Base-by-base conservation (phyloP, 2,797 vertebrate species). In the Peromyscus attwateri region DNA sequence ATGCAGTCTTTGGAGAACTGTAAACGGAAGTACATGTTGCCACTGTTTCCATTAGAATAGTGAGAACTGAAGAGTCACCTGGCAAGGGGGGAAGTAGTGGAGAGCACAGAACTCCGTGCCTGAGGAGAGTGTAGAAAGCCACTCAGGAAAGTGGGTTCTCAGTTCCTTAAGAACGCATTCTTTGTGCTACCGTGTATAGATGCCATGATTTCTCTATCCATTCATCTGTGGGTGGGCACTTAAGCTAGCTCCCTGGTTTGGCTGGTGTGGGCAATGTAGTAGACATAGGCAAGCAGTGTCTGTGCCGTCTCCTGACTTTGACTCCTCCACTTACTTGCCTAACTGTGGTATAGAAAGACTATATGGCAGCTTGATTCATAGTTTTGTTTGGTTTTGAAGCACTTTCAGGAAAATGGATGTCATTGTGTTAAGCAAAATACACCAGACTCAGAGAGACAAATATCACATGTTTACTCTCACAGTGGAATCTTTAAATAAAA, bases 51-150 rank as follows among this genome's bases (percentile, higher is more conserved):
- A 70, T 66, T 43, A 92, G 13, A 68, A 55, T 2, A 23, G 27
- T 52, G 46, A 81, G 83, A 95, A 96, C 43, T 90, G 64, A 88
- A 88, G 40, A 55, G 25, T 76, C n/a, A 16, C 6, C 71, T 85
- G 57, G 13, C 73, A 55, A 52, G 34, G 17, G 46, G 17, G 31
- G 29, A 66, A 46, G 17, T 21, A 13, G 62, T 31, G 5, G 40
- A 12, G 19, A 43, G 60, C 37, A 46, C 60, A 68, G 40, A 29
- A 43, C 57, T 43, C 60, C 17, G 29, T 46, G 12, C 82, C 82
- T 23, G 40, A 31, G 40, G 40, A 46, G 2, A 34, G 10, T 3
- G 80, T 16, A 17, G 2, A 40, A 29, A 11, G 6, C n/a, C 60
- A 66, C 57, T 66, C 82, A 34, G 40, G 40, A 84, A 83, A 29